A percentile compares a stretch with the other conserved stretches of the same genome.
These are phyloP conservation scores for Mohoua ochrocephala DNA, from an alignment of 2,113 vertebrate genomes.

Conservation along the genomic window DNA sequence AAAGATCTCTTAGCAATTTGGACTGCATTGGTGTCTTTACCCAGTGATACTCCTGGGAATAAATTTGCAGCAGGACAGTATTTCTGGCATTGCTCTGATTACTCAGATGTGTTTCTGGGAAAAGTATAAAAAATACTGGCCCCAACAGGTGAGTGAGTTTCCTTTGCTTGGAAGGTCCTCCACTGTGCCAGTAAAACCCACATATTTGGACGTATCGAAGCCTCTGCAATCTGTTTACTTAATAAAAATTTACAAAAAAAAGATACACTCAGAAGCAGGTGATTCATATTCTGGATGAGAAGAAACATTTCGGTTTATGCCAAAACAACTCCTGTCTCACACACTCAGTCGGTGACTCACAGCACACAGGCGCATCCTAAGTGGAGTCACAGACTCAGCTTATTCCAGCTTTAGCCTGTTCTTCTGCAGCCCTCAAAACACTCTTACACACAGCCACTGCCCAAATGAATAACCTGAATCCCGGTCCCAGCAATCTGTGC, in stretches of 20 bases:
- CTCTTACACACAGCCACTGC: not conserved
- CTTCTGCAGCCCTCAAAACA: not conserved
- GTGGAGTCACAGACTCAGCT: not conserved
- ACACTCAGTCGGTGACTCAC: conserved; percentile 18
- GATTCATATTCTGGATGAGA: conserved; percentile 26
- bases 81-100: conserved; percentile 30
- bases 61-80: not conserved
- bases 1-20: not conserved
- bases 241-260: not conserved
- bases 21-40: not conserved
- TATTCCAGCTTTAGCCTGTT: not conserved
- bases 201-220: not conserved
- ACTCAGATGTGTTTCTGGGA: conserved; percentile 12
- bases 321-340: not conserved
- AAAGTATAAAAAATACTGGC: not conserved
- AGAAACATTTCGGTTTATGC: not conserved
- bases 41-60: not conserved
- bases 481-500: not conserved
- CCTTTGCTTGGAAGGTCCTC: not conserved
- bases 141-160: not conserved
- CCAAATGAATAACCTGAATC: not conserved
- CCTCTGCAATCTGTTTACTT: not conserved
- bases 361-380: not conserved
- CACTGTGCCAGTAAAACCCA: conserved; percentile 5
- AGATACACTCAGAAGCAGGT: not conserved